Percentiles rank a stretch among this genome's conserved stretches.
Evolutionary conservation across 2,888 invertebrate species (phyloP).

Genomic region (Geotrupes spiniger): DNA sequence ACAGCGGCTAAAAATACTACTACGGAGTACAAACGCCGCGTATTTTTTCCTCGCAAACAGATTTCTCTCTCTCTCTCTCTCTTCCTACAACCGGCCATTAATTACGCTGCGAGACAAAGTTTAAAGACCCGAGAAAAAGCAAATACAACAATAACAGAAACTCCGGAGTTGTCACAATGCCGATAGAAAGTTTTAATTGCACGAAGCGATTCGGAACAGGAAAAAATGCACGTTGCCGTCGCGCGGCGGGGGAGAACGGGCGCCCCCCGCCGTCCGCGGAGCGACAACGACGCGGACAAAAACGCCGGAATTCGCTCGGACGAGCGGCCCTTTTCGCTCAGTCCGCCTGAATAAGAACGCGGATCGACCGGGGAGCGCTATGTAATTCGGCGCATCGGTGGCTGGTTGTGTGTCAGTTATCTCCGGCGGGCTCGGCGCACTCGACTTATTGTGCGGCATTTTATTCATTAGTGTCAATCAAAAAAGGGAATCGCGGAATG

Average conservation of each 20-base stretch:
- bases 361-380: too few relatives aligned
- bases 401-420: not conserved
- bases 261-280: not conserved
- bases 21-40: too few relatives aligned
- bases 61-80: too few relatives aligned
- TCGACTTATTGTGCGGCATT: slow-evolving; percentile 3
- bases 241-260: slow-evolving; percentile 13
- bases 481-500: not conserved
- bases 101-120: not conserved
- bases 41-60: too few relatives aligned
- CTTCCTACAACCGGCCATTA: too few relatives aligned
- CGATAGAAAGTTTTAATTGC: slow-evolving; percentile 24
- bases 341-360: too few relatives aligned
- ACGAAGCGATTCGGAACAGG: slow-evolving; percentile 16
- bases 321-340: too few relatives aligned
- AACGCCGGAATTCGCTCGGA: too few relatives aligned
- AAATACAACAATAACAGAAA: slow-evolving; percentile 22
- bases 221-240: too few relatives aligned
- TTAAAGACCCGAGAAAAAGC: slow-evolving; percentile 8
- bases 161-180: slow-evolving; percentile 19
- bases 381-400: not conserved
- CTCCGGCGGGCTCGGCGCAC: not conserved
- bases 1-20: too few relatives aligned
- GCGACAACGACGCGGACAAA: too few relatives aligned
- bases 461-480: slow-evolving; percentile 2